These are phyloP conservation scores for Myopa testacea DNA, from an alignment of 2,888 invertebrate genomes.

Conservation along the genomic window DNA sequence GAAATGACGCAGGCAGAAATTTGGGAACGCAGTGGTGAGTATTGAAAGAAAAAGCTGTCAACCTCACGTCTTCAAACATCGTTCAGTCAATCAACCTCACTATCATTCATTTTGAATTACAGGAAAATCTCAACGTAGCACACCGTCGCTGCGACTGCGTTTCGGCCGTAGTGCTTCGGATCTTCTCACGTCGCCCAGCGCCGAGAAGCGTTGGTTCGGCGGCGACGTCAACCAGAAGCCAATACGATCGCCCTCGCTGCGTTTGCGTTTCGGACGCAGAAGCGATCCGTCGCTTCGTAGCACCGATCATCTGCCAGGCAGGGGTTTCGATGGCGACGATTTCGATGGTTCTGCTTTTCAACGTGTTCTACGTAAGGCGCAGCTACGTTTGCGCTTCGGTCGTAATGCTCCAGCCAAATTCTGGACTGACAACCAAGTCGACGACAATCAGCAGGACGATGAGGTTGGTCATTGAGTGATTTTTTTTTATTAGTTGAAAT, in stretches of 20 bases:
- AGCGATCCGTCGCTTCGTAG: slow-evolving; percentile 73
- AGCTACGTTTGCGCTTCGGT: slow-evolving; percentile 58
- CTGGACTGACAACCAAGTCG: slow-evolving; percentile 33
- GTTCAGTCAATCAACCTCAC: too few species aligned
- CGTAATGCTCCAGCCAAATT: slow-evolving; percentile 52
- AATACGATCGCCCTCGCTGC: slow-evolving; percentile 80
- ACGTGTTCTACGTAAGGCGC: slow-evolving; percentile 58
- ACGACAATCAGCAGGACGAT: slow-evolving; percentile 33
- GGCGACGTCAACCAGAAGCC: slow-evolving; percentile 76
- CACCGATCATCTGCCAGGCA: slow-evolving; percentile 13
- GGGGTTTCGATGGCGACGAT: slow-evolving; percentile 48
- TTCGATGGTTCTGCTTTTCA: slow-evolving; percentile 47
- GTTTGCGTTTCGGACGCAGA: slow-evolving; percentile 82
- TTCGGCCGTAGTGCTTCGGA: slow-evolving; percentile 82
- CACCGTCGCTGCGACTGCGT: slow-evolving; percentile 80
- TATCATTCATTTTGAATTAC: slow-evolving; percentile 71
- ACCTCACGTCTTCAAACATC: too few species aligned
- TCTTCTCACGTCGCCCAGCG: slow-evolving; percentile 51
- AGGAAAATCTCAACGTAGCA: slow-evolving; percentile 78
- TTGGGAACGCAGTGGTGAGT: slow-evolving; percentile 48
- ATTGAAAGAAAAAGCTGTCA: slow-evolving; percentile 28
- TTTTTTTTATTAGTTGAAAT: not conserved
- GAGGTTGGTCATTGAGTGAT: slow-evolving; percentile 43
- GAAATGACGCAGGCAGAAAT: slow-evolving; percentile 53
- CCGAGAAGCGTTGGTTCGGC: slow-evolving; percentile 67